Conservation (phyloP, 2,797 vertebrate species). For the Synanceia verrucosa region DNA sequence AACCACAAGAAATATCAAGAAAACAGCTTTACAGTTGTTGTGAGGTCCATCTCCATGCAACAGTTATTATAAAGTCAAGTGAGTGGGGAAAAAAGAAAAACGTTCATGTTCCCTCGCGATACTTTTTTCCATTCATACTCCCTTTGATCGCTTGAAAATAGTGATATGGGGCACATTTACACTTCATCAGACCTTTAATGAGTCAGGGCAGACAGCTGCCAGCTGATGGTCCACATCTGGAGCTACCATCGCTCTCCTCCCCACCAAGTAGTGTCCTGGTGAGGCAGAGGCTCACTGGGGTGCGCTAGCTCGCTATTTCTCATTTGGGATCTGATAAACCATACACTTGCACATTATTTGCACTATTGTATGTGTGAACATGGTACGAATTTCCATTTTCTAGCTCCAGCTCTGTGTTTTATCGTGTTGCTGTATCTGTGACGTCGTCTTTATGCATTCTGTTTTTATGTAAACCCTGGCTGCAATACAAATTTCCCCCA, state of each 20-base stretch:
- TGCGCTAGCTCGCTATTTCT: no score
- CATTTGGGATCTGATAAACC: no score
- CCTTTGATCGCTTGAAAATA: background rate
- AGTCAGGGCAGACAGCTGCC: background rate
- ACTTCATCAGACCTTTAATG: background rate
- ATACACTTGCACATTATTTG: no score
- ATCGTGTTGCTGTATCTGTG: background rate
- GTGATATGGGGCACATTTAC: background rate
- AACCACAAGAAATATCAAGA: no score
- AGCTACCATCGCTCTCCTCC: no score
- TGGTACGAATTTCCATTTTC: background rate
- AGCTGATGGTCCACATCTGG: no score
- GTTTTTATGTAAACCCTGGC: background rate
- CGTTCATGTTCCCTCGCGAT: accelerated
- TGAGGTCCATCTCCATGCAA: background rate
- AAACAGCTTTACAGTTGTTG: no score
- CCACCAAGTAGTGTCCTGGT: no score
- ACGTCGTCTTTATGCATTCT: background rate
- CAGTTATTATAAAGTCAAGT: no score
- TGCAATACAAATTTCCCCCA: background rate
- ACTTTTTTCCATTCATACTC: background rate
- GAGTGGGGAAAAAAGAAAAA: no score
- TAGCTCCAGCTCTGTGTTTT: background rate
- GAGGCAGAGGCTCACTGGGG: no score
- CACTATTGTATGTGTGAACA: no score